Base-by-base conservation (phyloP, 1,140 invertebrate genomes). In the Zaprionus davidi region DNA sequence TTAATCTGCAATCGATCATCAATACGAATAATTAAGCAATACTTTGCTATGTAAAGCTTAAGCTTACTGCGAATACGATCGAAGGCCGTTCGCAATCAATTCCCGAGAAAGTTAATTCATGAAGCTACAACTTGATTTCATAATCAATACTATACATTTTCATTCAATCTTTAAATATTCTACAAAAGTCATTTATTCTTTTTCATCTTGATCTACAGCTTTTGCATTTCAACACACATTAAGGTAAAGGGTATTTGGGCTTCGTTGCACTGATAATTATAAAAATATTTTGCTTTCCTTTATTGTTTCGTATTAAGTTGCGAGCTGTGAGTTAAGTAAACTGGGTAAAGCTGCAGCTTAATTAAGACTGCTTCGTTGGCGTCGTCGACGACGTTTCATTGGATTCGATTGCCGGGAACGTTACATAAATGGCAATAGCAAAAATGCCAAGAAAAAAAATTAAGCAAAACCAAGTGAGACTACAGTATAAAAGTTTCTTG, bases 11-110 rank as follows among this genome's bases (percentile, higher is more conserved):
- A 65, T 57, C 41, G 44, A 44, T 55, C 58, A 88, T 87, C 84
- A 83, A 88, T 87, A 69, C 67, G 57, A 56, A 44, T 76, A 87
- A 87, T 88, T 87, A 83, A 68, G 46, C 84, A 88, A 87, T 64
- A 63, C 12, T 41, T 56, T 26, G 71, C 20, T 36, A 34, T 59
- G 56, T 49, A 20, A 49, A 20, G 17, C 44, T 20, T 11, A 41
- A 13, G 38, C 38, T 9, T 11, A 49, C 7, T 22, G 17, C 11
- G 17, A 22, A 11, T 22, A 12, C 20, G 46, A 22, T 51, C 46
- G 46, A 51, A 24, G 46, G 46, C 3, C 9, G 20, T 51, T 34
- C 9, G 31, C 9, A 34, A 34, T 34, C 31, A 34, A 34, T 34
- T 34, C 9, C 2, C 9, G 9, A 34, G 31, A 34, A 34, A 34